phyloP scores from a whole-genome alignment of 2,888 invertebrate genomes.

The Anoncus sp. region DNA sequence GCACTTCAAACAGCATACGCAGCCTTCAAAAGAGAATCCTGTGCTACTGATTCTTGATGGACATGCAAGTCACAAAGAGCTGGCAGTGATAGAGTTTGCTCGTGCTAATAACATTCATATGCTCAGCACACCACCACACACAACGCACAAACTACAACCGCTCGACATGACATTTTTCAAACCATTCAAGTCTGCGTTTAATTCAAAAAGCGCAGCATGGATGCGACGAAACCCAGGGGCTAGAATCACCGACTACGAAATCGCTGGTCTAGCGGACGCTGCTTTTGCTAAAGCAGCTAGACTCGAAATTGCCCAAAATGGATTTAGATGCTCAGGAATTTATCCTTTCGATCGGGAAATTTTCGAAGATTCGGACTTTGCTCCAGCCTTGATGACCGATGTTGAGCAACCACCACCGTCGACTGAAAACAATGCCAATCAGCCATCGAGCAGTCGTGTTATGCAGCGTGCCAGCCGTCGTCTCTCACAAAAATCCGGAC shows the following conservation, averaged over 20 bases:
- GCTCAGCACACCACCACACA: slow-evolving; percentile 69
- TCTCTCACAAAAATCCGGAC: no score
- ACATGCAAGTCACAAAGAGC: slow-evolving; percentile 66
- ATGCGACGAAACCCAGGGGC: slow-evolving; percentile 63
- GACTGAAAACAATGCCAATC: neutral
- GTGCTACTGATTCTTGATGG: slow-evolving; percentile 69
- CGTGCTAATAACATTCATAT: slow-evolving; percentile 66
- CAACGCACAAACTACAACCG: slow-evolving; percentile 68
- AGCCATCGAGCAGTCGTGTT: neutral
- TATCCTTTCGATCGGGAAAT: neutral
- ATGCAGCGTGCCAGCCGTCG: no score
- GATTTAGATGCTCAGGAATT: slow-evolving; percentile 15
- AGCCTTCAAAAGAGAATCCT: slow-evolving; percentile 61
- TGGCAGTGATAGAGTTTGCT: slow-evolving; percentile 68
- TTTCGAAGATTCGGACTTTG: neutral
- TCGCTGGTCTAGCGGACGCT: slow-evolving; percentile 54
- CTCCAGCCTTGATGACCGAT: neutral
- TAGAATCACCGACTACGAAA: slow-evolving; percentile 57
- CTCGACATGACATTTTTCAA: slow-evolving; percentile 65
- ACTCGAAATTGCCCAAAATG: slow-evolving; percentile 29
- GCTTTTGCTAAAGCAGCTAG: slow-evolving; percentile 57
- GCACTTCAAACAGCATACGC: slow-evolving; percentile 49
- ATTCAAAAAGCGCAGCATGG: slow-evolving; percentile 45
- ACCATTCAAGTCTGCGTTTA: slow-evolving; percentile 60
- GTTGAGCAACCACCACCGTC: neutral